phyloP scores from a whole-genome alignment of 2,797 vertebrate genomes.

The Platyrinchus mystaceus region DNA sequence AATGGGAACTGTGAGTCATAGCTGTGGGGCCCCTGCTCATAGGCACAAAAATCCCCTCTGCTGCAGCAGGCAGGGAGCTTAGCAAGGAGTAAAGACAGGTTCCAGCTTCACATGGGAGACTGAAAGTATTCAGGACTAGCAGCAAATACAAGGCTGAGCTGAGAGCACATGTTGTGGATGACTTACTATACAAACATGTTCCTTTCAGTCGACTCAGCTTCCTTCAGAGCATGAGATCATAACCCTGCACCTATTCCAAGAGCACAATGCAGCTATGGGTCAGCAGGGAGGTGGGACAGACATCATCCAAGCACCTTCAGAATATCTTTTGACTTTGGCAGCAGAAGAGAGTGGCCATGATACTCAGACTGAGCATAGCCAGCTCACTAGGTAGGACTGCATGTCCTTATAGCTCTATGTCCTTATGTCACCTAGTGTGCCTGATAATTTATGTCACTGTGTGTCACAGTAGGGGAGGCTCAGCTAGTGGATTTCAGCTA shows the following conservation, averaged over 20 bases:
- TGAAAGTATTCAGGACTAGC: neutral
- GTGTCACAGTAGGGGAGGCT: neutral
- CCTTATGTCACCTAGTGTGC: neutral
- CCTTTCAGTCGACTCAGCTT: neutral
- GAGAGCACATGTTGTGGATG: neutral
- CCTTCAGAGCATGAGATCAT: neutral
- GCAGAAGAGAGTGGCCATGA: neutral
- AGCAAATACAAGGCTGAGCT: neutral
- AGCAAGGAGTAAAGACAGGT: neutral
- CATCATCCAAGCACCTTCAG: neutral
- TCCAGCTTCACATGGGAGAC: neutral
- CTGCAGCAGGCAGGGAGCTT: neutral
- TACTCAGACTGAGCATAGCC: neutral
- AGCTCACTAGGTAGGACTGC: neutral
- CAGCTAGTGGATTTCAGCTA: neutral
- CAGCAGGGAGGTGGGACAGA: neutral
- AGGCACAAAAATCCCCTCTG: neutral
- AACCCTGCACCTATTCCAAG: neutral
- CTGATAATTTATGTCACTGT: neutral
- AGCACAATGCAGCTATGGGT: neutral
- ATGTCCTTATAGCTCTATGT: neutral
- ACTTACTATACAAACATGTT: neutral
- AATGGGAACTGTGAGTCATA: constrained; percentile 37
- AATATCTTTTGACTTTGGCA: neutral
- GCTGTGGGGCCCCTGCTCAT: neutral